Evolutionary conservation across 2,888 invertebrate genomes (phyloP).

Genomic region (Stegophylla sp.): DNA sequence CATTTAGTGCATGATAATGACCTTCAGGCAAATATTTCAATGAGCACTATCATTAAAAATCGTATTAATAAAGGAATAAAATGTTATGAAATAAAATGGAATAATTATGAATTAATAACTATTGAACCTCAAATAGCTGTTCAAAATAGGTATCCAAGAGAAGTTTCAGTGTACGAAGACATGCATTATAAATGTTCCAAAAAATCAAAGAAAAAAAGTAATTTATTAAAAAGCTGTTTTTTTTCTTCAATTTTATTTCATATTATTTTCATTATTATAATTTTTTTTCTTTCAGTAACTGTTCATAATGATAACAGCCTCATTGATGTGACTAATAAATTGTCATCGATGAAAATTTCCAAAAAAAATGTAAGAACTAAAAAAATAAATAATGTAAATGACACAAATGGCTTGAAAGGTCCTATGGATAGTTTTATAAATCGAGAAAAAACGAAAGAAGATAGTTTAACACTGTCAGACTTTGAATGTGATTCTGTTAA

Average conservation of each 20-base stretch:
- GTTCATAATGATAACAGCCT: not conserved
- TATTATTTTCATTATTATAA: not conserved
- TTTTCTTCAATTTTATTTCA: too few relatives aligned
- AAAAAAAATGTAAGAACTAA: not conserved
- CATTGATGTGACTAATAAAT: conserved; percentile 19
- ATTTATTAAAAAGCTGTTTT: not conserved
- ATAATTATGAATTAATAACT: conserved; percentile 68
- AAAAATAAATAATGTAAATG: not conserved
- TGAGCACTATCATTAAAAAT: conserved; percentile 69
- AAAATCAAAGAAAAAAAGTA: conserved; percentile 43
- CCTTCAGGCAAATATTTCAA: conserved; percentile 64
- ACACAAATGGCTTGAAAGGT: not conserved
- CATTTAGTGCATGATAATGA: conserved; percentile 68
- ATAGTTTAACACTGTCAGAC: conserved; percentile 60
- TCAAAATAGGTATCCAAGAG: conserved; percentile 70
- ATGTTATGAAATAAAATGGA: conserved; percentile 78
- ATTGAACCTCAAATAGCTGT: conserved; percentile 75
- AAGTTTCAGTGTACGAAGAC: conserved; percentile 71
- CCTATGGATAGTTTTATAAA: conserved; percentile 34
- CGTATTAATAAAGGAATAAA: conserved; percentile 70
- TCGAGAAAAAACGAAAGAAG: conserved; percentile 9
- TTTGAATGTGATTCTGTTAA: conserved; percentile 60
- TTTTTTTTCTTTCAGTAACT: conserved; percentile 2
- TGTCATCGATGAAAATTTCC: conserved; percentile 26
- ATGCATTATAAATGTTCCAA: conserved; percentile 66